These are phyloP conservation scores for Ficedula albicollis DNA, from an alignment of 2,797 vertebrate genomes.

Conservation along the genomic window DNA sequence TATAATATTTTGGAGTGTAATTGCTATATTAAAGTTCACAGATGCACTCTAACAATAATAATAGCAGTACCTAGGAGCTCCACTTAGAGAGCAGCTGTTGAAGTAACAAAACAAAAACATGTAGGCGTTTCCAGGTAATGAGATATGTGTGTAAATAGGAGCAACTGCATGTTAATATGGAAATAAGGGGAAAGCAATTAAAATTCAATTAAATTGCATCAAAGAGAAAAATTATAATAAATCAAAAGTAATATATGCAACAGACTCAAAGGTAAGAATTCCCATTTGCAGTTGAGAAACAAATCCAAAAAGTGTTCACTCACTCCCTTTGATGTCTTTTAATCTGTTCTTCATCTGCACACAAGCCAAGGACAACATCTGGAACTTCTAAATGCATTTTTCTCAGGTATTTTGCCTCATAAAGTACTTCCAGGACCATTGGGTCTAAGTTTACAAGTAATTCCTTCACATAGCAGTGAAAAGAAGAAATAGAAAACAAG, in stretches of 20 bases:
- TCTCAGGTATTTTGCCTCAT: constrained; percentile 81
- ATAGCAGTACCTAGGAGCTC: background rate
- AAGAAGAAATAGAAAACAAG: background rate
- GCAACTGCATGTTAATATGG: background rate
- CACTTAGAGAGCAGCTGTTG: background rate
- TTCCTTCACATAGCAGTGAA: constrained; percentile 56
- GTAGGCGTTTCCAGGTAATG: background rate
- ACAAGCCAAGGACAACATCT: constrained; percentile 70
- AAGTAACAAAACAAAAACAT: background rate
- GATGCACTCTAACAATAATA: background rate
- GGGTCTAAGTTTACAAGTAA: constrained; percentile 83
- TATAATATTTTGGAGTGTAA: background rate
- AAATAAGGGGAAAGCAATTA: background rate
- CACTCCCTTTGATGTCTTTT: constrained; percentile 78
- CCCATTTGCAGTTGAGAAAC: background rate
- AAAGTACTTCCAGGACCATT: constrained; percentile 79
- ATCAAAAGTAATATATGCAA: background rate
- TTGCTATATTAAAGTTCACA: background rate
- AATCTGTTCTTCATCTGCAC: constrained; percentile 70
- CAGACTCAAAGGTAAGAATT: background rate
- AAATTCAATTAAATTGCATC: background rate
- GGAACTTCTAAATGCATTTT: constrained; percentile 78
- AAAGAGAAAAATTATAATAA: background rate
- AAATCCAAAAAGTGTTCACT: constrained; percentile 41
- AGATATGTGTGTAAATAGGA: background rate